Conservation (phyloP, 2,113 vertebrate genomes). For the Sapayoa aenigma region DNA sequence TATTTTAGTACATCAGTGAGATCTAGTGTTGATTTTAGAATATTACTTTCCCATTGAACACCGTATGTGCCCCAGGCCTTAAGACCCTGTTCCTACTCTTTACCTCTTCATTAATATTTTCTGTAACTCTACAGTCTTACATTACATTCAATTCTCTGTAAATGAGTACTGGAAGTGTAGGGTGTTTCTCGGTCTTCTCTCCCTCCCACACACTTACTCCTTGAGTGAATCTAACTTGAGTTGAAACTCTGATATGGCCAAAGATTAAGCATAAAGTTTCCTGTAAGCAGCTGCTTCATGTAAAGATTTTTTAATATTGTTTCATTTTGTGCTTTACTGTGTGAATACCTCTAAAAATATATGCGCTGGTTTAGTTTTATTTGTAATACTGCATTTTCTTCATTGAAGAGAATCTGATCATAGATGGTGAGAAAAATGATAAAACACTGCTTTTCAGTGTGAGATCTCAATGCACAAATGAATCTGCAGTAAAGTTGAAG, state of each 20-base stretch:
- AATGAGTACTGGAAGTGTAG: not conserved
- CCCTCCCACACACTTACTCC: not conserved
- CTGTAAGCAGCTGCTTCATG: conserved; percentile 25
- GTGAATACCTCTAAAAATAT: not conserved
- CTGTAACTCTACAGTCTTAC: not conserved
- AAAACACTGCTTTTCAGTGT: not conserved
- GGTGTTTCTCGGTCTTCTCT: not conserved
- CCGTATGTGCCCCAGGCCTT: not conserved
- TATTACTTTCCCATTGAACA: not conserved
- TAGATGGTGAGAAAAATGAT: not conserved
- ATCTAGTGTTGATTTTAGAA: not conserved
- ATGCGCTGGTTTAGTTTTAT: not conserved
- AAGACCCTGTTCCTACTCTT: not conserved
- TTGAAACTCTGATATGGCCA: not conserved
- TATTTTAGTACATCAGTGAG: not conserved
- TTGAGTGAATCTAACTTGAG: not conserved
- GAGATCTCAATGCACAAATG: not conserved
- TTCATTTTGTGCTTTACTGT: not conserved
- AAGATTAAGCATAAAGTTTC: not conserved
- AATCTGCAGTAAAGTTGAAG: not conserved
- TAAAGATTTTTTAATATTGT: not conserved
- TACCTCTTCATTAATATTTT: not conserved
- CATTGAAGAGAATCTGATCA: not conserved
- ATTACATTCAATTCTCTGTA: not conserved
- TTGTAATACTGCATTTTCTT: not conserved